Percentiles rank a stretch among this genome's conserved stretches.
Evolutionary conservation across 2,113 vertebrate species (phyloP).

Genomic region (Mus pahari): DNA sequence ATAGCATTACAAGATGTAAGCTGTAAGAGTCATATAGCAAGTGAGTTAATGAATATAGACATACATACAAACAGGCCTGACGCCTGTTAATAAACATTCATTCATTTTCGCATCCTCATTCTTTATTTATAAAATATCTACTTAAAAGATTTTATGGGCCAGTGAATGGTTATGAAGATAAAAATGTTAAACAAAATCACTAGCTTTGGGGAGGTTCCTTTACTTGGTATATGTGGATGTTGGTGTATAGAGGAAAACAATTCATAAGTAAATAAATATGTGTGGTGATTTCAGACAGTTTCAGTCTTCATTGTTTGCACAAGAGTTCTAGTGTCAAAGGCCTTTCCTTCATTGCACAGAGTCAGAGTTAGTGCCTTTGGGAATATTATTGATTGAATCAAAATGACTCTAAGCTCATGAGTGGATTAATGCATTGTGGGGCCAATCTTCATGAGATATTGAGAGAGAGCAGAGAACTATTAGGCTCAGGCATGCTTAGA

Average conservation of each 20-base stretch:
- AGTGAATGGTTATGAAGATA: neutral
- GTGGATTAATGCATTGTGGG: neutral
- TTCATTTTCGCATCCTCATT: neutral
- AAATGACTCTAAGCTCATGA: neutral
- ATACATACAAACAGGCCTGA: neutral
- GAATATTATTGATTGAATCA: neutral
- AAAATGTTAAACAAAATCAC: neutral
- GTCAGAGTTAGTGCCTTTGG: neutral
- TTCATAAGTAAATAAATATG: neutral
- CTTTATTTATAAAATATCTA: slow-evolving; percentile 17
- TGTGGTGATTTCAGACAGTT: neutral
- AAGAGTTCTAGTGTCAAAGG: neutral
- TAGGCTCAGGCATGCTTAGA: neutral
- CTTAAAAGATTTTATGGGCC: neutral
- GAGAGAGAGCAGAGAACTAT: neutral
- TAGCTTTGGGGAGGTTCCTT: neutral
- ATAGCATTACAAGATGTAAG: neutral
- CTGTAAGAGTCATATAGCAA: neutral
- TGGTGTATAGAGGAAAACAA: neutral
- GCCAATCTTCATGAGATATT: neutral
- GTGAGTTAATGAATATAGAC: neutral
- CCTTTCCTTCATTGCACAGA: neutral
- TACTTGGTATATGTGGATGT: neutral
- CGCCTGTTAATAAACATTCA: neutral
- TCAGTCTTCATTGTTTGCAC: neutral